Base-by-base conservation (phyloP, 2,888 invertebrate genomes). In the Apodemia zela region DNA sequence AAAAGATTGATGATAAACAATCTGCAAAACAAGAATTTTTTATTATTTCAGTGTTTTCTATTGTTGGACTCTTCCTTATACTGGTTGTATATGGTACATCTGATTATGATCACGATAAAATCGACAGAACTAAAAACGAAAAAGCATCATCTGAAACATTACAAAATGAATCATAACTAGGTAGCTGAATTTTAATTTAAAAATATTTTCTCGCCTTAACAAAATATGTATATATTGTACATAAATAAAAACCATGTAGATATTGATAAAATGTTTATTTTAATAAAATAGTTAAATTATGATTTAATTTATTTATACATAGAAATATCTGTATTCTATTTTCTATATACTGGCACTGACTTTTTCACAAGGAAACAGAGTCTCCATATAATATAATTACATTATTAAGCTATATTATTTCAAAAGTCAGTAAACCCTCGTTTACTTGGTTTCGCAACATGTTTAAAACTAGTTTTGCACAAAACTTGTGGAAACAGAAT, bases 211-310 rank as follows among this genome's bases (percentile, higher is more conserved):
- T 21, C 18, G 25, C 4, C 15, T 11, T 51, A 11, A 51, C 15
- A 25, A 10, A 49, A 21, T 54, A 73, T 83, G 77, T 81, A 80
- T 73, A 81, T 80, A 82, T 72, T 84, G 81, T 84, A 82, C 70
- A 82, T 54, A 54, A 25, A 25, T 54, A 54, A 54, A 51, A 25
- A 15, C 15, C 5, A 25, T 54, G 54, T 54, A 54, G 54, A 54
- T 54, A 25, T 25, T 15, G 7, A 21, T 25, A 25, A 25, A 54
- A 54, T 54, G 54, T 54, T 54, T 54, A 54, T 54, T 54, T 54
- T 54, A 54, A 25, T 54, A 54, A 54, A 54, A 54, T 54, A 67
- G 62, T 49, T 60, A 65, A 65, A 64, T 68, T 67, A 63, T 68
- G 59, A 35, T 61, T 60, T 65, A 64, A 49, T 68, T 64, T 54